These are phyloP conservation scores for Caenorhabditis becei DNA, from an alignment of 2,888 invertebrate genomes.

Conservation along the genomic window DNA sequence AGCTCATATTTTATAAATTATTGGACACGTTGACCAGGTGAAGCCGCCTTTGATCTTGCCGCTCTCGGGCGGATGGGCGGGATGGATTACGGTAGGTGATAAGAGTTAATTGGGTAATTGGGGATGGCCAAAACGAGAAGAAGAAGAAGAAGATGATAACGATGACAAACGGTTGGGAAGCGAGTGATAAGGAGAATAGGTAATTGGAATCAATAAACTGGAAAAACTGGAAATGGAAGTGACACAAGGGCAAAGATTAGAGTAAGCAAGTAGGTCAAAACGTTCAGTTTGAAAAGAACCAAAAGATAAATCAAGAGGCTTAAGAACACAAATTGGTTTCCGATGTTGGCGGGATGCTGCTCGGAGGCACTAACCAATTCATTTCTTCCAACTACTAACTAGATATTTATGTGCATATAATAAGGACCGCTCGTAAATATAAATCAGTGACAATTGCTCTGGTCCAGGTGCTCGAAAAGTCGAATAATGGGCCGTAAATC, in stretches of 20 bases:
- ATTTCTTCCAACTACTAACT: constrained; percentile 14
- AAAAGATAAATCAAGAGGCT: constrained; percentile 13
- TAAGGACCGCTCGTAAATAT: not conserved
- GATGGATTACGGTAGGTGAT: constrained; percentile 45
- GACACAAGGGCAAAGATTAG: not conserved
- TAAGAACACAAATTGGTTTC: constrained; percentile 50
- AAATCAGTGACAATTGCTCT: constrained; percentile 41
- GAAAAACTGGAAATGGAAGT: not conserved
- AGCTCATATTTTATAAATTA: constrained; percentile 59
- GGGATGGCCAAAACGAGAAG: constrained; percentile 18
- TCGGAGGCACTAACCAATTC: constrained; percentile 1
- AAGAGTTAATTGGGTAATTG: constrained; percentile 40
- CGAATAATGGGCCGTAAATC: constrained; percentile 46
- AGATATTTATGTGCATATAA: constrained; percentile 35
- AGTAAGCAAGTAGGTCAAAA: constrained; percentile 3
- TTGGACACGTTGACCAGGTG: constrained; percentile 42
- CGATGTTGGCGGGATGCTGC: constrained; percentile 16
- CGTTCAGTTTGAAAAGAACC: not conserved
- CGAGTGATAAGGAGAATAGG: not conserved
- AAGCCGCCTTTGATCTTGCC: constrained; percentile 42
- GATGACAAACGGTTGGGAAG: constrained; percentile 54
- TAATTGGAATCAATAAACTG: no score
- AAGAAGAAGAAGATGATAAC: constrained; percentile 20
- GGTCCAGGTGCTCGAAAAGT: constrained; percentile 6
- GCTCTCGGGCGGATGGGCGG: constrained; percentile 15